Base-by-base conservation (phyloP, 2,888 invertebrate species). In the Flabesymbios commensalis region DNA sequence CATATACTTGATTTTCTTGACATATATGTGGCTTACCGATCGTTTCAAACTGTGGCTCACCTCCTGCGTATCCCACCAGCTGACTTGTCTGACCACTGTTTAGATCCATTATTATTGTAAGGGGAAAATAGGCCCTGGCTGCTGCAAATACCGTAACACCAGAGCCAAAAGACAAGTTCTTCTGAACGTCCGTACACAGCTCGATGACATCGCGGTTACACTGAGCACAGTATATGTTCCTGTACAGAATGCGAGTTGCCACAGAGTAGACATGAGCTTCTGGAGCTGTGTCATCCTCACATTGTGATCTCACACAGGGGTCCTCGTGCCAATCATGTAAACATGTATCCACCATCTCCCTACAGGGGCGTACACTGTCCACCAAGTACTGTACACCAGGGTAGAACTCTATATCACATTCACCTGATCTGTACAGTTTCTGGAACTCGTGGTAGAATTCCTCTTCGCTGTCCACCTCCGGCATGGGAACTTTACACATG, bases 31-130 rank as follows among this genome's bases (percentile, higher is more conserved):
- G 7, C 26, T 41, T 29, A 7, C 19, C 24, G 14, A 53, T 39
- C 5, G 53, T 53, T 10, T 22, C 39, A 22, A 36, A 36, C 14
- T 36, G 7, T 10, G 19, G 5, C 5, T n/a, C 19, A 7, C 36
- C 39, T 14, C 14, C 14, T 7, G 5, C 22, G 14, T 5, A 5
- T 5, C 55, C 55, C 5, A 43, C 17, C n/a, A n/a, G 22, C 17
- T 55, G 10, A 5, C 26, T 28, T 26, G 42, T n/a, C 10, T 24
- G 5, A 4, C 55, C 55, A 17, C 42, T 14, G 29, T 55, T 55
- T 7, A 55, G 24, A 28, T 55, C 55, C 5, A 55, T n/a, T 4
- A 55, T n/a, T n/a, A 55, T 42, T 5, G 7, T 29, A 26, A 55
- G 43, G 5, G 55, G 55, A 28, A 43, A 55, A 22, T 29, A 49